Conservation (phyloP, 1,140 invertebrate species). For the Hycleus phaleratus region DNA sequence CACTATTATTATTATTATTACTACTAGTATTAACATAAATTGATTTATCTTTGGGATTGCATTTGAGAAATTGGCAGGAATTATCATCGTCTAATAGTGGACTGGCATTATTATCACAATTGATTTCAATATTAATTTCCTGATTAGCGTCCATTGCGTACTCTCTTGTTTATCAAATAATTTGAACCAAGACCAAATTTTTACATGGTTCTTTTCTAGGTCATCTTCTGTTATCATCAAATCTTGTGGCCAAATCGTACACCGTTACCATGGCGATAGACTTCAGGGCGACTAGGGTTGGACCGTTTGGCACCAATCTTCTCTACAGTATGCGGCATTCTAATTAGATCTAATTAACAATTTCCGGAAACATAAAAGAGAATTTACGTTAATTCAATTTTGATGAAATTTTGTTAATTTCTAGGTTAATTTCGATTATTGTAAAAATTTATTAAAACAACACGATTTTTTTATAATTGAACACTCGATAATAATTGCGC, state of each 20-base stretch:
- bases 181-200: too few relatives aligned
- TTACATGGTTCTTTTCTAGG: not conserved
- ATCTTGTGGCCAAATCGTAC: not conserved
- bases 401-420: too few relatives aligned
- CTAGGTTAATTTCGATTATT: too few relatives aligned
- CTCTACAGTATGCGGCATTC: not conserved
- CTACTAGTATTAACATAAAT: conserved; percentile 3
- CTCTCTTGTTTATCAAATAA: not conserved
- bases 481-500: too few relatives aligned
- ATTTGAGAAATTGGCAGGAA: conserved; percentile 25
- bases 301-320: conserved; percentile 9
- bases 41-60: conserved; percentile 19
- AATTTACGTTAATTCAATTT: too few relatives aligned
- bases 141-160: not conserved
- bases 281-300: conserved; percentile 22
- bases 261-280: conserved; percentile 30
- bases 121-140: conserved; percentile 12
- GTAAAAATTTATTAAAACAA: too few relatives aligned
- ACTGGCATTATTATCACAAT: conserved; percentile 14
- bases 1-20: not conserved
- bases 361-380: too few relatives aligned
- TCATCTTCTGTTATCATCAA: conserved; percentile 8
- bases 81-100: not conserved
- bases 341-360: not conserved
- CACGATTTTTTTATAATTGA: too few relatives aligned